A percentile compares a stretch with the other conserved stretches of the same genome.
Evolutionary conservation across 2,113 vertebrate genomes (phyloP).

Genomic region (Heptranchias perlo): DNA sequence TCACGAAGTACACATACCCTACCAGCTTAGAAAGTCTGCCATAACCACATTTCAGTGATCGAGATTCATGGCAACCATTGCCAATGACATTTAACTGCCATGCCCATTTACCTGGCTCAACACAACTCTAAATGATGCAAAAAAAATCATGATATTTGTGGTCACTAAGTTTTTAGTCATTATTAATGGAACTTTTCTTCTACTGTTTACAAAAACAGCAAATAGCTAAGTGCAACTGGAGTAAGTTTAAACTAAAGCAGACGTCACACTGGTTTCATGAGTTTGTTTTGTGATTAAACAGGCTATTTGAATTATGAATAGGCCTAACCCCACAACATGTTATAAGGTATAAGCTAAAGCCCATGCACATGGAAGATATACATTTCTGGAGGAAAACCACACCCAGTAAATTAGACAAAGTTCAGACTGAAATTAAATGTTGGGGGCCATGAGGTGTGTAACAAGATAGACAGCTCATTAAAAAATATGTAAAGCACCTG

Average conservation of each 20-base stretch:
- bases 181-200: not conserved
- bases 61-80: not conserved
- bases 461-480: not conserved
- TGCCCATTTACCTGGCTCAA: not conserved
- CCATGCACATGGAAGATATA: not conserved
- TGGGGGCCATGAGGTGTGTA: not conserved
- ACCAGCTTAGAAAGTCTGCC: not conserved
- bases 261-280: not conserved
- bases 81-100: conserved; percentile 12
- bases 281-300: not conserved
- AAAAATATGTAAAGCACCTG: conserved; percentile 12
- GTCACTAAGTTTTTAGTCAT: not conserved
- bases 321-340: not conserved
- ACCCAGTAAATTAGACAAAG: not conserved
- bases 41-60: not conserved
- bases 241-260: not conserved
- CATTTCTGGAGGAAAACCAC: not conserved
- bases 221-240: not conserved
- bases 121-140: not conserved
- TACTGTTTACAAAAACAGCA: not conserved
- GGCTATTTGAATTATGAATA: not conserved
- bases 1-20: not conserved
- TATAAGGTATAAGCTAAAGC: not conserved
- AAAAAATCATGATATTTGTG: not conserved
- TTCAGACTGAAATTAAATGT: conserved; percentile 18